A percentile compares a stretch with the other conserved stretches of the same genome.
Conservation (phyloP, 2,888 invertebrate genomes). For the Noctua comes region DNA sequence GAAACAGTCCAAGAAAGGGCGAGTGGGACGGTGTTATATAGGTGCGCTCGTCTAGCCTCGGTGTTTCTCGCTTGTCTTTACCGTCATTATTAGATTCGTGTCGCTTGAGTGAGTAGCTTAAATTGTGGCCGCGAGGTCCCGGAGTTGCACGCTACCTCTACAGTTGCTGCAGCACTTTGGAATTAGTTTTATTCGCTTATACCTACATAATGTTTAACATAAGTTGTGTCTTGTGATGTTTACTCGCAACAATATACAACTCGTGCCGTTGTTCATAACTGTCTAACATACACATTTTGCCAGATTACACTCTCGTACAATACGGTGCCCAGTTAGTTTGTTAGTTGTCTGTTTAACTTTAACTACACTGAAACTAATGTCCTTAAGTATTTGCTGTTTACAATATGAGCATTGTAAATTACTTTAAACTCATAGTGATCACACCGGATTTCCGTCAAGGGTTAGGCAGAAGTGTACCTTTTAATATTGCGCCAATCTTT, state of each 20-base stretch:
- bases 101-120: not conserved
- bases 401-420: not conserved
- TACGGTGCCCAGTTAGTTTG: not conserved
- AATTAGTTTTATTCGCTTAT: slow-evolving; percentile 27
- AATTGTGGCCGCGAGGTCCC: not conserved
- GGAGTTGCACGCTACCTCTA: not conserved
- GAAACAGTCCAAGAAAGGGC: not conserved
- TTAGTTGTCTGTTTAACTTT: slow-evolving; percentile 13
- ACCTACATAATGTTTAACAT: slow-evolving; percentile 22
- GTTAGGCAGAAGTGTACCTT: not conserved
- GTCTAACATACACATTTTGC: slow-evolving; percentile 34
- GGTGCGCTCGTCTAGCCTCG: not conserved
- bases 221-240: slow-evolving; percentile 30
- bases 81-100: not conserved
- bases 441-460: not conserved
- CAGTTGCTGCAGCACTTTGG: not conserved
- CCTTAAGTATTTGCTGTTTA: not conserved
- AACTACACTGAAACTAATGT: slow-evolving; percentile 7
- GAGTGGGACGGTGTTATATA: not conserved
- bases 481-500: not conserved
- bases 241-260: slow-evolving; percentile 24
- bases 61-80: not conserved
- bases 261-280: slow-evolving; percentile 42
- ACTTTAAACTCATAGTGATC: not conserved
- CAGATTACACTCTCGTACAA: slow-evolving; percentile 45